A percentile compares a stretch with the other conserved stretches of the same genome.
Evolutionary conservation across 2,888 invertebrate species (phyloP).

Genomic region (Lamellibrachia satsuma): DNA sequence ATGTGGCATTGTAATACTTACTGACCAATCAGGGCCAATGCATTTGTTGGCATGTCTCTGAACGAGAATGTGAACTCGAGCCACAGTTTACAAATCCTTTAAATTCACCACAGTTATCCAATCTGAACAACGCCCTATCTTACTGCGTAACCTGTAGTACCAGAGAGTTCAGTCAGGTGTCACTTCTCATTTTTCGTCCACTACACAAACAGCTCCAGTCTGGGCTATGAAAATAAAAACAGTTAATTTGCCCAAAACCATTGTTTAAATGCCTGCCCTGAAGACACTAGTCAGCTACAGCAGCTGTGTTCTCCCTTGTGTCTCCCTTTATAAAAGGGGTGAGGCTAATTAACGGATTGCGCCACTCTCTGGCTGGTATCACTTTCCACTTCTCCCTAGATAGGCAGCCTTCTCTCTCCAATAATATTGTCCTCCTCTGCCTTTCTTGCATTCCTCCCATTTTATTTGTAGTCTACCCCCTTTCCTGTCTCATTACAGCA

Average conservation of each 20-base stretch:
- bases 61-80: neutral
- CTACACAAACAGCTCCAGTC: conserved; percentile 1
- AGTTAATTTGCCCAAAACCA: conserved; percentile 21
- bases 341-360: too few relatives aligned
- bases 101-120: conserved; percentile 20
- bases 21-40: conserved; percentile 7
- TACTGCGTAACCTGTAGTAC: neutral
- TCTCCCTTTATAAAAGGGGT: neutral
- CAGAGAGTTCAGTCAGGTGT: neutral
- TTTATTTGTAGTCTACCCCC: too few relatives aligned
- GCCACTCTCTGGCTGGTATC: too few relatives aligned
- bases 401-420: too few relatives aligned
- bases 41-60: too few relatives aligned
- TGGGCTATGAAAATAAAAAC: conserved; percentile 20
- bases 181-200: conserved; percentile 7
- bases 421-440: too few relatives aligned
- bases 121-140: conserved; percentile 17
- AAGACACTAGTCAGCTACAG: neutral
- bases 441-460: too few relatives aligned
- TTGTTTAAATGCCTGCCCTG: conserved; percentile 20
- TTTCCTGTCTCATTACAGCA: too few relatives aligned
- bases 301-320: neutral
- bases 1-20: conserved; percentile 13
- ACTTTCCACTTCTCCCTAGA: too few relatives aligned
- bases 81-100: conserved; percentile 21